phyloP scores from a whole-genome alignment of 92 coral and sea anemone species.

The Actinernus sp. region DNA sequence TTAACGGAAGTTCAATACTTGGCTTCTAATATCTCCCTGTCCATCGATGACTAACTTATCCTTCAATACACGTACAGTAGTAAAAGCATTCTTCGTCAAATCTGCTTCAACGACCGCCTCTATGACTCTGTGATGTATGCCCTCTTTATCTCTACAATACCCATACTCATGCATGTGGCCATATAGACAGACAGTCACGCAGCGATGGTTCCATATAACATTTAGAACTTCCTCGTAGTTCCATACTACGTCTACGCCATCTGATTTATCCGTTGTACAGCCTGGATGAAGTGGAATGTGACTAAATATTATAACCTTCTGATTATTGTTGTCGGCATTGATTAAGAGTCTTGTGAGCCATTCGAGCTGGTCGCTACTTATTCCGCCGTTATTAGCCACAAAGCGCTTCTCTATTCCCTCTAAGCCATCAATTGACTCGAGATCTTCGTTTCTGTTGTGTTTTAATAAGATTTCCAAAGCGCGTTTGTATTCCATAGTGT shows the following conservation, averaged over 20 bases:
- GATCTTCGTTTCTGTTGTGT: constrained; percentile 58
- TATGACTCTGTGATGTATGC: constrained; percentile 72
- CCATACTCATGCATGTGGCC: constrained; percentile 70
- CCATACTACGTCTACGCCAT: constrained; percentile 66
- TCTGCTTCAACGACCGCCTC: constrained; percentile 77
- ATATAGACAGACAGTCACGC: constrained; percentile 69
- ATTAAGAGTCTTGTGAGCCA: constrained; percentile 64
- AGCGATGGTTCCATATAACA: constrained; percentile 45
- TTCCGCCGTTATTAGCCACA: constrained; percentile 59
- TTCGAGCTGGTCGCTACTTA: constrained; percentile 59
- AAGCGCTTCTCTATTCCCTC: constrained; percentile 65
- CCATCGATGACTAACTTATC: constrained; percentile 69
- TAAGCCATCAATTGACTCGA: constrained; percentile 33
- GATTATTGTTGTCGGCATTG: constrained; percentile 49
- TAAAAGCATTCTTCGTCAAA: constrained; percentile 61
- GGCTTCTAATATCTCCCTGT: constrained; percentile 53
- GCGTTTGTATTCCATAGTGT: constrained; percentile 36
- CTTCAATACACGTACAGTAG: constrained; percentile 63
- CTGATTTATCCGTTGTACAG: constrained; percentile 2
- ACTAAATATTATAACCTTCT: constrained; percentile 70
- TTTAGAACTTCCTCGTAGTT: constrained; percentile 67
- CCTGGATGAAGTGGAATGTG: constrained; percentile 69
- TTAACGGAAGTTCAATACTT: constrained; percentile 46
- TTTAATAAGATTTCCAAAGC: constrained; percentile 47
- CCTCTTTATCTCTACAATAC: constrained; percentile 50